These are phyloP conservation scores for Lampris megalopsis DNA, from an alignment of 2,113 vertebrate species.

Conservation along the genomic window DNA sequence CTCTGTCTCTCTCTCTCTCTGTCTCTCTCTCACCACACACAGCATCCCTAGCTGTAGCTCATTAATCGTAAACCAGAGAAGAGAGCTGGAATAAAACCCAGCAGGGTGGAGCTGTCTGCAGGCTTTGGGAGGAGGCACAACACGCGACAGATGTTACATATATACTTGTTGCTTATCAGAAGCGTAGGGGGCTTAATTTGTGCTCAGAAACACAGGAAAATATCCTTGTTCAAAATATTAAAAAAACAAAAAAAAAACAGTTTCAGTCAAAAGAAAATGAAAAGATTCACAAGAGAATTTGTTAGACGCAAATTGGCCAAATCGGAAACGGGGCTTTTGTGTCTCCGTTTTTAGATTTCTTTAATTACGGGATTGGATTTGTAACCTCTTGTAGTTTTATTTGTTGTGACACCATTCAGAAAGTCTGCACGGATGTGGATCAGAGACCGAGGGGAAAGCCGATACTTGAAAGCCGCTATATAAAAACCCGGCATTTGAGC, in stretches of 20 bases:
- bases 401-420: slow-evolving; percentile 11
- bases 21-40: slow-evolving; percentile 17
- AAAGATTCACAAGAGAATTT: slow-evolving; percentile 5
- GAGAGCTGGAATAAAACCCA: slow-evolving; percentile 22
- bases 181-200: slow-evolving; percentile 26
- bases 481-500: not conserved
- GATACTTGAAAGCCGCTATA: slow-evolving; percentile 21
- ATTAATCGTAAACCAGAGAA: slow-evolving; percentile 51
- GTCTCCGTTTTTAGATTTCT: not conserved
- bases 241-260: not conserved
- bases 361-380: not conserved
- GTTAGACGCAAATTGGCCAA: not conserved
- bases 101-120: slow-evolving; percentile 38
- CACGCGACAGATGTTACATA: slow-evolving; percentile 38
- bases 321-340: not conserved
- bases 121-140: slow-evolving; percentile 19
- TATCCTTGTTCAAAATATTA: not conserved
- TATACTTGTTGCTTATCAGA: slow-evolving; percentile 34
- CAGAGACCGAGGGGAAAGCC: slow-evolving; percentile 30
- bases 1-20: no score
- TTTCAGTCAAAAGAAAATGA: slow-evolving; percentile 17
- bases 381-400: not conserved
- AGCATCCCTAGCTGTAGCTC: slow-evolving; percentile 25
- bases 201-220: slow-evolving; percentile 24
- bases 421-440: slow-evolving; percentile 39